phyloP scores from a whole-genome alignment of 2,797 vertebrate species.

The Paramormyrops hopkinsi region DNA sequence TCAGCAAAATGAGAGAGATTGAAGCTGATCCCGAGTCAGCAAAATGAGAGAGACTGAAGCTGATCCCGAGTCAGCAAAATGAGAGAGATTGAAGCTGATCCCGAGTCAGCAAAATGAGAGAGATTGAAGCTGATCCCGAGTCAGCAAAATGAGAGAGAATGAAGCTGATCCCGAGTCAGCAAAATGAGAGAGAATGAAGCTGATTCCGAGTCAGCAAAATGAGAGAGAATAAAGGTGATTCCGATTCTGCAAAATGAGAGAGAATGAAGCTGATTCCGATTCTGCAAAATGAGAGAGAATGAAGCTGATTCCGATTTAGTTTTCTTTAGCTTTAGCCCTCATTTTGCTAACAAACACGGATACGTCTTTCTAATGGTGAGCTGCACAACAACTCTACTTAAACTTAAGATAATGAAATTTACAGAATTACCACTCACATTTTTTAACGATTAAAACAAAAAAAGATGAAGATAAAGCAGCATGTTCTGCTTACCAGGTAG shows the following conservation, averaged over 20 bases:
- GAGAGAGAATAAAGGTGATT: no score
- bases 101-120: background rate
- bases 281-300: background rate
- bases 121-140: background rate
- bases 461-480: background rate
- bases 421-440: background rate
- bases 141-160: background rate
- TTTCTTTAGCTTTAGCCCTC: no score
- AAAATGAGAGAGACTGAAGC: background rate
- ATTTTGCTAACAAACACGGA: no score
- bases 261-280: background rate
- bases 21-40: background rate
- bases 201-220: background rate
- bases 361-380: background rate
- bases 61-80: background rate
- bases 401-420: background rate
- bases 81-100: background rate
- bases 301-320: no score
- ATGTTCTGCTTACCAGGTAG: background rate
- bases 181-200: no score
- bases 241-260: no score
- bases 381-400: background rate
- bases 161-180: background rate
- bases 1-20: no score
- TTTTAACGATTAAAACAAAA: background rate